These are phyloP conservation scores for Drosophila pachea DNA, from an alignment of 1,140 invertebrate genomes.

Conservation along the genomic window DNA sequence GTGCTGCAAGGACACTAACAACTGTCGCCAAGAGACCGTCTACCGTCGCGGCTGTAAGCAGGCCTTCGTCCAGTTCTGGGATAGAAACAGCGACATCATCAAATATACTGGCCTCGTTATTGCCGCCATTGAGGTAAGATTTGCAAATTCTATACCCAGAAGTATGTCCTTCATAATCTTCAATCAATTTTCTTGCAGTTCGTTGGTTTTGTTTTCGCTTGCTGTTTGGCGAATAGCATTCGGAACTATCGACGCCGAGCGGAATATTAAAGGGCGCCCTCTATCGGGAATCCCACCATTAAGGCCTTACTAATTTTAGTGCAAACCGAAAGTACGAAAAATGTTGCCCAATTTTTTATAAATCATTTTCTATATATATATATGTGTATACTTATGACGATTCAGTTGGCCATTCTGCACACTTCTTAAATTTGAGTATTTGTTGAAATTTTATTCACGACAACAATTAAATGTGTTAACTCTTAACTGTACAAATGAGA, in stretches of 20 bases:
- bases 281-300: slow-evolving; percentile 1
- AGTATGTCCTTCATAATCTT: slow-evolving; percentile 32
- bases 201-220: slow-evolving; percentile 92
- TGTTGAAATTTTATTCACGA: slow-evolving; percentile 39
- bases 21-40: slow-evolving; percentile 79
- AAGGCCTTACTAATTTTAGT: slow-evolving; percentile 61
- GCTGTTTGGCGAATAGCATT: slow-evolving; percentile 93
- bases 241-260: slow-evolving; percentile 85
- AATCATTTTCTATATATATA: slow-evolving; percentile 10
- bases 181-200: slow-evolving; percentile 82
- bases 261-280: slow-evolving; percentile 80
- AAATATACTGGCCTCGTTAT: slow-evolving; percentile 84
- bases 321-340: slow-evolving; percentile 72
- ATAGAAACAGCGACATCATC: slow-evolving; percentile 80
- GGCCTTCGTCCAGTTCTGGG: slow-evolving; percentile 79
- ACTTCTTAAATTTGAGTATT: slow-evolving; percentile 7
- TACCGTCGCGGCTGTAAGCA: slow-evolving; percentile 79
- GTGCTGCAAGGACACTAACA: slow-evolving; percentile 78
- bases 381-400: slow-evolving; percentile 26
- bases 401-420: slow-evolving; percentile 56
- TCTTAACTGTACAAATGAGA: slow-evolving; percentile 62
- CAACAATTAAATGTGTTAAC: slow-evolving; percentile 49
- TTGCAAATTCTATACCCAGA: not conserved
- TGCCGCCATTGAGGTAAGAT: slow-evolving; percentile 83
- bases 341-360: slow-evolving; percentile 64